Conservation (phyloP, 2,888 invertebrate species). For the Podotricha telesiphe region DNA sequence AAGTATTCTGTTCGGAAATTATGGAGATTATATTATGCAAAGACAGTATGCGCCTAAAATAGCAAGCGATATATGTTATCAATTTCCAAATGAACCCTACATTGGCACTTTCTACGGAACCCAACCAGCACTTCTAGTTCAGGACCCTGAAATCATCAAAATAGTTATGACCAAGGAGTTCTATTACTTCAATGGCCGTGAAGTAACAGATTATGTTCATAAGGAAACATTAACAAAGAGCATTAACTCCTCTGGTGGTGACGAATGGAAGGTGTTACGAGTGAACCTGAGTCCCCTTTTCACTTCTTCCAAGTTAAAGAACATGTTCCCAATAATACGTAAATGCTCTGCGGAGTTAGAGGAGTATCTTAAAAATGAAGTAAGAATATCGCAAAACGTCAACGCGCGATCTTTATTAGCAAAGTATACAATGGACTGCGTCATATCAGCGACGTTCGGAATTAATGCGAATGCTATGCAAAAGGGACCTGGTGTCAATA, state of each 20-base stretch:
- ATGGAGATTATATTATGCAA: slow-evolving; percentile 55
- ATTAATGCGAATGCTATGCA: slow-evolving; percentile 58
- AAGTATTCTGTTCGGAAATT: slow-evolving; percentile 61
- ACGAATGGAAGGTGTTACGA: slow-evolving; percentile 17
- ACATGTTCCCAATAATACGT: slow-evolving; percentile 48
- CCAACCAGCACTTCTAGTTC: slow-evolving; percentile 61
- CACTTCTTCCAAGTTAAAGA: slow-evolving; percentile 65
- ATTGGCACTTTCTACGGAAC: slow-evolving; percentile 64
- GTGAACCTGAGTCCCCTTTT: slow-evolving; percentile 59
- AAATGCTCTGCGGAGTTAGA: slow-evolving; percentile 53
- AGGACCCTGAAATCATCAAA: slow-evolving; percentile 62
- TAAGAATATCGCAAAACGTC: slow-evolving; percentile 42
- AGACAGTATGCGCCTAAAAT: slow-evolving; percentile 51
- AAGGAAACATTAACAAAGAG: neutral
- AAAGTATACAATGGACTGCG: slow-evolving; percentile 63
- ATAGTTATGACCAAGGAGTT: slow-evolving; percentile 62
- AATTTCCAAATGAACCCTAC: slow-evolving; percentile 57
- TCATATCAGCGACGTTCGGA: slow-evolving; percentile 63
- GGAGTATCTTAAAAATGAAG: slow-evolving; percentile 51
- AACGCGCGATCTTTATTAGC: slow-evolving; percentile 54
- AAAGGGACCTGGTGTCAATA: slow-evolving; percentile 49
- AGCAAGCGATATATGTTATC: slow-evolving; percentile 54
- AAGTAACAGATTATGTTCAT: slow-evolving; percentile 46
- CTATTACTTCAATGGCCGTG: slow-evolving; percentile 65
- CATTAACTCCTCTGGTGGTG: neutral